Conservation (phyloP, 2,797 vertebrate species). For the Melanotaenia maccullochi region DNA sequence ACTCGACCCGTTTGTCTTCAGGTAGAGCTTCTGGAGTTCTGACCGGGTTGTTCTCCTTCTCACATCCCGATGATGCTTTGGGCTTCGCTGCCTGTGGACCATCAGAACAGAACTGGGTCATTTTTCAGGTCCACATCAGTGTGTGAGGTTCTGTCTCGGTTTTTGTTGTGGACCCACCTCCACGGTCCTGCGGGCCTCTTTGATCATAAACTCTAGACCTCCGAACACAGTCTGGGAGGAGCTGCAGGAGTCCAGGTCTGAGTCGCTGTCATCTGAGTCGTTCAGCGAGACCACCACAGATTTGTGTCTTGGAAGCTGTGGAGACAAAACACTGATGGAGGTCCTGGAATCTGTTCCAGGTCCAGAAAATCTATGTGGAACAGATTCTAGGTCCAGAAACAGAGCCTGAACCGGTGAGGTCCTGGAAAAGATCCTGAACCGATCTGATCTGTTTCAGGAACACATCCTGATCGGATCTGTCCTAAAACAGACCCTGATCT, state of each 20-base stretch:
- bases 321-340: background rate
- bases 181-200: constrained; percentile 94
- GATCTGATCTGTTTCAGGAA: background rate
- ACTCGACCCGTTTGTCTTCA: constrained; percentile 90
- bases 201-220: constrained; percentile 98
- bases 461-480: background rate
- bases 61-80: constrained; percentile 86
- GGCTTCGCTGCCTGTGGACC: constrained; percentile 90
- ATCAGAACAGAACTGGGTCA: background rate
- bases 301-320: constrained; percentile 94
- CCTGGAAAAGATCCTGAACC: background rate
- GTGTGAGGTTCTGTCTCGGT: background rate
- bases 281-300: constrained; percentile 94
- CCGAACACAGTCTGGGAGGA: constrained; percentile 87
- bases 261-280: constrained; percentile 95
- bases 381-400: background rate
- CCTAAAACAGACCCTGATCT: background rate
- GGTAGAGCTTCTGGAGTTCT: constrained; percentile 88
- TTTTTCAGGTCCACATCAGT: too few species aligned
- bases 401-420: background rate
- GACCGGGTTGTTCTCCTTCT: constrained; percentile 96
- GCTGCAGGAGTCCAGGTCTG: constrained; percentile 87
- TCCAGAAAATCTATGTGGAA: background rate
- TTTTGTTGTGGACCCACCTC: constrained; percentile 82
- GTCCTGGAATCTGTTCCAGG: background rate